Conservation (phyloP, 2,888 invertebrate species). For the Oscheius sp. region DNA sequence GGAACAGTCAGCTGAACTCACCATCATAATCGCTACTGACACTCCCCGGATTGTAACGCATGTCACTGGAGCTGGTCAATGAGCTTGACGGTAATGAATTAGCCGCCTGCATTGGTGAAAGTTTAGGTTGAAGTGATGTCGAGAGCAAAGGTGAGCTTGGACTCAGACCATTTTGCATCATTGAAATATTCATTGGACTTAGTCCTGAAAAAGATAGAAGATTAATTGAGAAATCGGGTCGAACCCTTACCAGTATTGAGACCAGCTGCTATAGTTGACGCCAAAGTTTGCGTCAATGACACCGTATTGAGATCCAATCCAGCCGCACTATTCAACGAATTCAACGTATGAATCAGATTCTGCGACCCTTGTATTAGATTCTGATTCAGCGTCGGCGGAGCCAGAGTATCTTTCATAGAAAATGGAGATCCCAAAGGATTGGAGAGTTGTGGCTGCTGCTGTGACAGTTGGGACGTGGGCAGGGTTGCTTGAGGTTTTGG, state of each 20-base stretch:
- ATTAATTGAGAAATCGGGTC: neutral
- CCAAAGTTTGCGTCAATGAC: slow-evolving; percentile 47
- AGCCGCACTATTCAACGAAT: slow-evolving; percentile 7
- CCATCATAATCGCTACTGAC: slow-evolving; percentile 52
- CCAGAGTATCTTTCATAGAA: neutral
- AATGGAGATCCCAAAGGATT: slow-evolving; percentile 8
- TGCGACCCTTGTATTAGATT: slow-evolving; percentile 42
- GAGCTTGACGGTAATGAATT: slow-evolving; percentile 28
- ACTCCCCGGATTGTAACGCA: slow-evolving; percentile 43
- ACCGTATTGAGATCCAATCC: slow-evolving; percentile 23
- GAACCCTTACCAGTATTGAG: slow-evolving; percentile 40
- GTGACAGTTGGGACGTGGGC: slow-evolving; percentile 33
- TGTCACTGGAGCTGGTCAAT: slow-evolving; percentile 19
- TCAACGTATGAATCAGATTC: slow-evolving; percentile 40
- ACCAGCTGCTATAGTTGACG: slow-evolving; percentile 53
- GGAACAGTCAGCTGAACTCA: slow-evolving; percentile 19
- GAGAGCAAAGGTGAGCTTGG: slow-evolving; percentile 54
- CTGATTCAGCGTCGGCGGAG: slow-evolving; percentile 4
- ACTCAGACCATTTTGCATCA: slow-evolving; percentile 50
- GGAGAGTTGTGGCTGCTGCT: neutral
- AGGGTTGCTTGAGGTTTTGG: slow-evolving; percentile 37
- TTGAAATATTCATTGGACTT: slow-evolving; percentile 51
- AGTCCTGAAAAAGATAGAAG: slow-evolving; percentile 36
- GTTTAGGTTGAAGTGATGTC: slow-evolving; percentile 41
- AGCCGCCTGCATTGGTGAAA: slow-evolving; percentile 46